Evolutionary conservation across 2,888 invertebrate species (phyloP).

Genomic region (Arctia plantaginis): DNA sequence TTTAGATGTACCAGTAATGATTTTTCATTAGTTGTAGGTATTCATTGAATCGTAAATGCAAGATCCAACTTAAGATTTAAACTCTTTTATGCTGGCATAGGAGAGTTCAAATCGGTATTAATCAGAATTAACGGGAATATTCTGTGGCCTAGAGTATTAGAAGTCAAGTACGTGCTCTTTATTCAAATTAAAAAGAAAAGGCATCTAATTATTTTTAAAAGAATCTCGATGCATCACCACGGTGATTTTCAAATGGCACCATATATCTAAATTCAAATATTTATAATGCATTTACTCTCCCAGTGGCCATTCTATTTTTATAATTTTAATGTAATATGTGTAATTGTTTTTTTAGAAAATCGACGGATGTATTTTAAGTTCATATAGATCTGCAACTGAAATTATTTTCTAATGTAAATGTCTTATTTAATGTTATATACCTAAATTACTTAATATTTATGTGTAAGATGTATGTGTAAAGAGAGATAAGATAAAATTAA

Average conservation of each 20-base stretch:
- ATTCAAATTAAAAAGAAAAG: background rate
- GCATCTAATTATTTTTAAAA: background rate
- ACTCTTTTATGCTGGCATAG: background rate
- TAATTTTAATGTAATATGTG: slow-evolving; percentile 61
- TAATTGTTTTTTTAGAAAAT: slow-evolving; percentile 64
- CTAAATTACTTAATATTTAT: slow-evolving; percentile 78
- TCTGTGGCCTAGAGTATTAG: background rate
- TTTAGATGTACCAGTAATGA: no score
- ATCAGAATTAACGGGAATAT: background rate
- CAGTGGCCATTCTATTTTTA: slow-evolving; percentile 81
- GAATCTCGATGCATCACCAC: background rate
- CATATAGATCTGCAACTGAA: slow-evolving; percentile 50
- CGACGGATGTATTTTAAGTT: slow-evolving; percentile 47
- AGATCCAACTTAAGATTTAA: background rate
- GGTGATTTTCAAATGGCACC: slow-evolving; percentile 36
- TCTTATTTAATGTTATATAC: slow-evolving; percentile 65
- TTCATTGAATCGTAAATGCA: background rate
- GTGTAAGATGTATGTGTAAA: slow-evolving; percentile 83
- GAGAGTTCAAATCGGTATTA: background rate
- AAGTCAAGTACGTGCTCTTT: background rate
- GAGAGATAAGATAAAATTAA: slow-evolving; percentile 77
- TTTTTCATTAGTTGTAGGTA: background rate
- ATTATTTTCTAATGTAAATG: slow-evolving; percentile 70
- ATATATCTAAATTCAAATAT: slow-evolving; percentile 44
- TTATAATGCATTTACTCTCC: slow-evolving; percentile 71